phyloP scores from a whole-genome alignment of 2,113 vertebrate genomes.

The Sterrhoptilus dennistouni region DNA sequence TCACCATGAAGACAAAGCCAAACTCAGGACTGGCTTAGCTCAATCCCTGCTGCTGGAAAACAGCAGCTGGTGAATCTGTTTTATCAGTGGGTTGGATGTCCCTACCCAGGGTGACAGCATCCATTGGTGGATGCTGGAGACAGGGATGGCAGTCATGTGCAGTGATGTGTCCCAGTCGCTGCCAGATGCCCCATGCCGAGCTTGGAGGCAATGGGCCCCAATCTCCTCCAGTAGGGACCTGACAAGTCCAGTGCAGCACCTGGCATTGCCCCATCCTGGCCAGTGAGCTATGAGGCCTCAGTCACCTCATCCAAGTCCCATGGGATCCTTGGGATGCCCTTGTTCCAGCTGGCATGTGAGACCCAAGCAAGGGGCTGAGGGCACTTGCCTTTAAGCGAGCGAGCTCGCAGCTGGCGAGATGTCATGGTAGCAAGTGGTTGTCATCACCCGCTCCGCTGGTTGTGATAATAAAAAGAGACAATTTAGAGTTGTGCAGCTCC shows the following conservation, averaged over 20 bases:
- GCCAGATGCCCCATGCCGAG: fast-evolving
- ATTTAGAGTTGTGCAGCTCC: not conserved
- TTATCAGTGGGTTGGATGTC: not conserved
- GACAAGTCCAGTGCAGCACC: not conserved
- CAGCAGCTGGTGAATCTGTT: not conserved
- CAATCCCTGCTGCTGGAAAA: not conserved
- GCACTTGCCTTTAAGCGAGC: not conserved
- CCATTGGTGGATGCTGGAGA: not conserved
- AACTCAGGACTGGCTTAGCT: not conserved
- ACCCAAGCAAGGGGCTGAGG: not conserved
- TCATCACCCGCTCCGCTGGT: not conserved
- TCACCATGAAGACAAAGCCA: not conserved
- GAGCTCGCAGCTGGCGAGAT: not conserved
- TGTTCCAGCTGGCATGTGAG: not conserved
- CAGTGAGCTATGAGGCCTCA: not conserved
- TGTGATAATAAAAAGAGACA: not conserved
- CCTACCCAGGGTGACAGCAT: not conserved
- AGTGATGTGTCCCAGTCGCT: not conserved
- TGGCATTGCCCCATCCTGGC: not conserved
- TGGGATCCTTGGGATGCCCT: not conserved
- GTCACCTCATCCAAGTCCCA: not conserved
- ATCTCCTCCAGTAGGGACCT: not conserved
- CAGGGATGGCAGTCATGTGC: not conserved
- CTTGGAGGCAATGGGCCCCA: not conserved
- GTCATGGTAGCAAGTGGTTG: not conserved